Percentiles rank a stretch among this genome's conserved stretches.
Conservation (phyloP, 1,140 invertebrate genomes). For the Rhagoletis pomonella region DNA sequence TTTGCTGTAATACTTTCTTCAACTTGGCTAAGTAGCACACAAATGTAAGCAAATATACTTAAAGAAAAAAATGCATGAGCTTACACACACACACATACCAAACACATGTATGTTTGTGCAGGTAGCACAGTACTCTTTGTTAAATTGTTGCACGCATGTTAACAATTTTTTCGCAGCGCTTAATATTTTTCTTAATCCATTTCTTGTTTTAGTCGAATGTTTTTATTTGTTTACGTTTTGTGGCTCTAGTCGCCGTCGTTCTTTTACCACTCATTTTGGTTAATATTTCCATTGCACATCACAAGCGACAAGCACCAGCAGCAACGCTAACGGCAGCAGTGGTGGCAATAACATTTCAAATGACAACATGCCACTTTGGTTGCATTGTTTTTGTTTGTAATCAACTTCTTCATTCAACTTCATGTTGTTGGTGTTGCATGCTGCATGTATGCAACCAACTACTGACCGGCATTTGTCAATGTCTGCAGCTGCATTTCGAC, state of each 20-base stretch:
- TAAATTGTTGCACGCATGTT: conserved; percentile 25
- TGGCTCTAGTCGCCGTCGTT: neutral
- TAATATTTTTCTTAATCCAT: neutral
- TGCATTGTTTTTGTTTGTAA: neutral
- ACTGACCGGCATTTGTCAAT: conserved; percentile 43
- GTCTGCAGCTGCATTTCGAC: neutral
- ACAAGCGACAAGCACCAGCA: neutral
- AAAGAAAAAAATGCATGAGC: too few species aligned
- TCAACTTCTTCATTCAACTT: neutral
- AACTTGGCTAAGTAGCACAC: neutral
- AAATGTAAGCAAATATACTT: neutral
- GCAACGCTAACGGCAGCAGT: neutral
- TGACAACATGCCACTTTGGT: neutral
- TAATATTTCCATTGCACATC: neutral
- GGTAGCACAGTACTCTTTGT: neutral
- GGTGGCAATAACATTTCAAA: neutral
- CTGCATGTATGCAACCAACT: neutral
- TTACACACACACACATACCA: neutral
- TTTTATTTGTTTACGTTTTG: neutral
- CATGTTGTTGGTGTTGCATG: neutral
- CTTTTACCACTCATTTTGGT: conserved; percentile 6
- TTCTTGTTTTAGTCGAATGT: neutral
- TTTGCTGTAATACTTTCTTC: neutral
- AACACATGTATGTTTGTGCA: neutral
- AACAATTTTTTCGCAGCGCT: conserved; percentile 1